Evolutionary conservation across 2,113 vertebrate species (phyloP).

Genomic region (Thunnus thynnus): DNA sequence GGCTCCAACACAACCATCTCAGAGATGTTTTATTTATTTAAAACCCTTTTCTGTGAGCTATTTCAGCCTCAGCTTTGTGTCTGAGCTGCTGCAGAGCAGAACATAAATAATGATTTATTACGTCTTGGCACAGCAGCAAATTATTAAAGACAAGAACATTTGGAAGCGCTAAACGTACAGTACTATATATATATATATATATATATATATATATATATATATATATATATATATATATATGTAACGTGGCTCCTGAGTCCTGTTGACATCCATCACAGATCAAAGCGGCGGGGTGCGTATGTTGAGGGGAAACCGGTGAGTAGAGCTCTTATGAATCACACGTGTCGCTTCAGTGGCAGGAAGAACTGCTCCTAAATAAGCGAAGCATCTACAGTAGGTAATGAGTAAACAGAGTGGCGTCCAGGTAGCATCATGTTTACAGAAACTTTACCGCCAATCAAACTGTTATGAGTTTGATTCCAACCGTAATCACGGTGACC

Average conservation of each 20-base stretch:
- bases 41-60: background rate
- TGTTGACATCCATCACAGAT: conserved; percentile 40
- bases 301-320: background rate
- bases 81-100: background rate
- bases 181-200: background rate
- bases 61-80: background rate
- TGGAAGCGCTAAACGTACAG: background rate
- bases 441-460: background rate
- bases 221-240: no score
- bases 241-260: background rate
- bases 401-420: background rate
- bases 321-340: background rate
- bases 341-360: background rate
- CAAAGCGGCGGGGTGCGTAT: conserved; percentile 20
- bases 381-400: background rate
- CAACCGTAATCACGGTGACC: background rate
- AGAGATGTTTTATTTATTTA: conserved; percentile 29
- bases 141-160: background rate
- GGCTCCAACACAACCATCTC: background rate
- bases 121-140: background rate
- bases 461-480: background rate
- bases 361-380: no score
- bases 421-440: background rate
- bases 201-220: background rate
- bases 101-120: conserved; percentile 17